Conservation (phyloP, 1,140 invertebrate genomes). For the Lineus longissimus region DNA sequence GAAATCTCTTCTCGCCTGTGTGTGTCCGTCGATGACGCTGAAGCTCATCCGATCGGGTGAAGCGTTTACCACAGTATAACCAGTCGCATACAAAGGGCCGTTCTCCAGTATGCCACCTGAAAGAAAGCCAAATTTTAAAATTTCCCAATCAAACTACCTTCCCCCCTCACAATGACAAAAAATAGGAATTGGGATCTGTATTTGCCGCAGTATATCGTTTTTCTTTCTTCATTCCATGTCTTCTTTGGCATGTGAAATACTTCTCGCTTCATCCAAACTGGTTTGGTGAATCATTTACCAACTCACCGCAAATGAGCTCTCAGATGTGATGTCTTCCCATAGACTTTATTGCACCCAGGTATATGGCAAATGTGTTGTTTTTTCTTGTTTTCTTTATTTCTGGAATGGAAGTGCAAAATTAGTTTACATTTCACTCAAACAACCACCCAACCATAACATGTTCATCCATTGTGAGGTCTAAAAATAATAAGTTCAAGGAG, state of each 20-base stretch:
- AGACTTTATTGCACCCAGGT: constrained; percentile 92
- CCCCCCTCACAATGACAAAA: not conserved
- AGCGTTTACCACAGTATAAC: constrained; percentile 81
- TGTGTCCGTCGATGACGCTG: constrained; percentile 85
- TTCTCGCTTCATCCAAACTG: no score
- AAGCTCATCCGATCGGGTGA: constrained; percentile 91
- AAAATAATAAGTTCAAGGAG: no score
- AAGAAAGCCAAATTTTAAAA: no score
- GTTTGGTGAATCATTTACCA: no score
- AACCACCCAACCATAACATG: no score
- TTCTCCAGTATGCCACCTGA: constrained; percentile 52
- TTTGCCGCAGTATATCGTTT: not conserved
- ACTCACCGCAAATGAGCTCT: constrained; percentile 78
- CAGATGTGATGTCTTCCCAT: constrained; percentile 93
- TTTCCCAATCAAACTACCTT: not conserved
- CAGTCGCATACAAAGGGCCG: constrained; percentile 69
- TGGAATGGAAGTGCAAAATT: constrained; percentile 9
- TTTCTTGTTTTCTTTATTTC: constrained; percentile 57
- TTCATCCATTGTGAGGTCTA: no score
- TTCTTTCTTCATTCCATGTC: not conserved
- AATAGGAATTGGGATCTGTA: not conserved
- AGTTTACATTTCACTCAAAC: no score
- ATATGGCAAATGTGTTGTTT: constrained; percentile 93
- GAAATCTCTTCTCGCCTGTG: constrained; percentile 94
- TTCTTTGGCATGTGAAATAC: not conserved